Percentiles rank a stretch among this genome's conserved stretches.
These are phyloP conservation scores for Drosophila tripunctata DNA, from an alignment of 2,888 invertebrate genomes.

Conservation along the genomic window DNA sequence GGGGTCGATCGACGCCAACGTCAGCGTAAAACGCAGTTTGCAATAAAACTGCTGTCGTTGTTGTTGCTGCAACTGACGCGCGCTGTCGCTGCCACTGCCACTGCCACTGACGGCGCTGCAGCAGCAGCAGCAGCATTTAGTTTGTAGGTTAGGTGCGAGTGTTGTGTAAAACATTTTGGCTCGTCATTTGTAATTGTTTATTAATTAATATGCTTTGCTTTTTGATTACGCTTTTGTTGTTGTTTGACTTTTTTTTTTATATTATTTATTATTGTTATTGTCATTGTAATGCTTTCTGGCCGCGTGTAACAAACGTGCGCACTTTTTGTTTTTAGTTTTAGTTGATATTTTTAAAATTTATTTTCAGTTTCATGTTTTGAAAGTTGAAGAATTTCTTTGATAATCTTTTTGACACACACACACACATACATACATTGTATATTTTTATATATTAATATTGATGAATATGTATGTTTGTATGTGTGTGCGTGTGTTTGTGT, in stretches of 20 bases:
- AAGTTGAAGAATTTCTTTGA: constrained; percentile 54
- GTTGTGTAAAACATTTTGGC: constrained; percentile 72
- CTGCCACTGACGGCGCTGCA: constrained; percentile 20
- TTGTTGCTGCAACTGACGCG: constrained; percentile 44
- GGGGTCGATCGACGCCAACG: constrained; percentile 43
- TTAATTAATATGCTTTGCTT: constrained; percentile 52
- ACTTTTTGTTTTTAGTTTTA: constrained; percentile 48
- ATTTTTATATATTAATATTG: constrained; percentile 25
- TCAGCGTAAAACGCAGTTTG: constrained; percentile 60
- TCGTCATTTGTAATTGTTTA: constrained; percentile 50
- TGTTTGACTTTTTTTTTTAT: constrained; percentile 12
- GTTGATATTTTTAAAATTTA: constrained; percentile 11
- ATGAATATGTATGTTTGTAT: constrained; percentile 14
- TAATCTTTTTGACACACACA: constrained; percentile 66
- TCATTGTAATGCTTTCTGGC: constrained; percentile 42
- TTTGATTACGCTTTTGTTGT: constrained; percentile 20
- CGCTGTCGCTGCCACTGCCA: constrained; percentile 45
- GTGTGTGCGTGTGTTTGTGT: constrained; percentile 21
- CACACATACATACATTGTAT: constrained; percentile 21
- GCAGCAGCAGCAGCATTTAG: constrained; percentile 37
- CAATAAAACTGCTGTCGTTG: constrained; percentile 45
- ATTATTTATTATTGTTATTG: too few species aligned
- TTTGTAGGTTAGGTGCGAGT: constrained; percentile 80
- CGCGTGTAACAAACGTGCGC: constrained; percentile 78
- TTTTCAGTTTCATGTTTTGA: constrained; percentile 43